Base-by-base conservation (phyloP, 1,140 invertebrate species). In the Battus philenor region DNA sequence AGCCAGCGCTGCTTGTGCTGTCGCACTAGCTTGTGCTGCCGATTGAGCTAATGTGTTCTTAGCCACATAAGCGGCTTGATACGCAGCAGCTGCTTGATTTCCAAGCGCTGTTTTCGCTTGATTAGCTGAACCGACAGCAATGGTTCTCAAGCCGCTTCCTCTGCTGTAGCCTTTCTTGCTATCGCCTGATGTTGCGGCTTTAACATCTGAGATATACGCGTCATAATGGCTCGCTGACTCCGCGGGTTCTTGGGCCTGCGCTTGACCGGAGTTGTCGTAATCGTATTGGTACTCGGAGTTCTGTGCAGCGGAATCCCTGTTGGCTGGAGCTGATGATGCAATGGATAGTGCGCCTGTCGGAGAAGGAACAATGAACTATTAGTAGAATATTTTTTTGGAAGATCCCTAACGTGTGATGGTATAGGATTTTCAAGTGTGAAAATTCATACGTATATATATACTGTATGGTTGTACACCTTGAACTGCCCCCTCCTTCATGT, bases 31-130 rank as follows among this genome's bases (percentile, higher is more conserved):
- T 43, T 90, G 90, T 0, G 89, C 90, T 0, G 91, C 91, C 1
- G 90, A 88, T 59, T 92, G 91, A 4, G 91, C 91, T 30, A 93
- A 56, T 0, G 89, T 91, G 54, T 92, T 93, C 71, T 93, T 93
- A 0, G 91, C 91, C 0, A 90, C 87, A 56, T 90, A 93, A 1
- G 91, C 91, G 0, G 91, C 91, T 66, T 92, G 91, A 31, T 88
- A 87, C 1, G 89, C 91, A 0, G 91, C 91, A 0, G 89, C 87
- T 11, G 90, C 88, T 57, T 92, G 91, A 55, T 89, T 91, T 4
- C 87, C 87, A 0, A 92, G 81, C 9, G 90, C 90, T 34, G 87
- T 90, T 48, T 90, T 88, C 1, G 93, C 93, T 58, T 92, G 90
- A 64, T 93, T 91, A 1, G 91, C 92, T 0, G 92, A 93, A 1